These are phyloP conservation scores for Lysandra coridon DNA, from an alignment of 2,888 invertebrate species.

Conservation along the genomic window DNA sequence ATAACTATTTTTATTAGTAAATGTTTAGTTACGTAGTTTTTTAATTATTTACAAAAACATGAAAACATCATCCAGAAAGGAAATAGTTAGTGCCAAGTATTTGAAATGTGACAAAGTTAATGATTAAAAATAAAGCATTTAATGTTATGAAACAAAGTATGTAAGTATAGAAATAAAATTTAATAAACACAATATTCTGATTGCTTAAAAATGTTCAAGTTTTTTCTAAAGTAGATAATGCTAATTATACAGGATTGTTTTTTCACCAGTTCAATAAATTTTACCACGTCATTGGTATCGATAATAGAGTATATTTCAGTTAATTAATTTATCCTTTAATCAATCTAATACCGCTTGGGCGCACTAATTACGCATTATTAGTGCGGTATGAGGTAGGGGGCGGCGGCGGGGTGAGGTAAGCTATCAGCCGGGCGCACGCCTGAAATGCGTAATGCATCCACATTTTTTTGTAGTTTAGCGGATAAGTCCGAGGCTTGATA, in stretches of 20 bases:
- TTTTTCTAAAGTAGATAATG: neutral
- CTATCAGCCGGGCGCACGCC: no score
- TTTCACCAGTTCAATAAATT: no score
- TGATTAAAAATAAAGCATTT: neutral
- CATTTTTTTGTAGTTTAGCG: no score
- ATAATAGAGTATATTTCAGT: no score
- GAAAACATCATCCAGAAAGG: neutral
- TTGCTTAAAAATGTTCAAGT: neutral
- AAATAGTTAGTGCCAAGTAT: constrained; percentile 7
- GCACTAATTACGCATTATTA: no score
- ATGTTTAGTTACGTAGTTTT: constrained; percentile 2
- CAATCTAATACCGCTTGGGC: no score
- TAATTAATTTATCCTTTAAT: no score
- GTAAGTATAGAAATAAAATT: neutral
- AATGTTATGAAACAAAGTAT: neutral
- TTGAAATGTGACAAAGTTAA: neutral
- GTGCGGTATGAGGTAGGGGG: no score
- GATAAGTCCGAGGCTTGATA: no score
- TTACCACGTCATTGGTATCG: no score
- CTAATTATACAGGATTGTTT: neutral
- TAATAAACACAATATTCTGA: neutral
- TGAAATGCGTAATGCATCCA: no score
- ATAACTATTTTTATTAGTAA: neutral
- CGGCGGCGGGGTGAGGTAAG: no score
- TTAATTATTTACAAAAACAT: neutral